Evolutionary conservation across 1,140 invertebrate genomes (phyloP).

Genomic region (Temnothorax longispinosus): DNA sequence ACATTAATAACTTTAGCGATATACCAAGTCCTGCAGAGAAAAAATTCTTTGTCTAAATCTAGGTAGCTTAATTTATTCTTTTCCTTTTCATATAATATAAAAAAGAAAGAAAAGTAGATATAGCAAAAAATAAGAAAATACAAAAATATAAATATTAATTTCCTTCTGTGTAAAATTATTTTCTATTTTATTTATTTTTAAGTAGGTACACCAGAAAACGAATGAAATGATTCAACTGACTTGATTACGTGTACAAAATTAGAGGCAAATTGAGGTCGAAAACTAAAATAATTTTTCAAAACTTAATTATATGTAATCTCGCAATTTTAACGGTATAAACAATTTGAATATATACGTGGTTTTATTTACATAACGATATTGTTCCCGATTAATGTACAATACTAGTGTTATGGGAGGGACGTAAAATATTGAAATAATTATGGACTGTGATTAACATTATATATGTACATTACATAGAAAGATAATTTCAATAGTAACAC

Average conservation of each 20-base stretch:
- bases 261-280: not conserved
- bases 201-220: not conserved
- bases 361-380: constrained; percentile 38
- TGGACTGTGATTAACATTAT: constrained; percentile 18
- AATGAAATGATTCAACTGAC: not conserved
- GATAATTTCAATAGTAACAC: constrained; percentile 24
- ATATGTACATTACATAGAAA: constrained; percentile 16
- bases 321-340: not conserved
- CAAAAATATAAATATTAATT: not conserved
- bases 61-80: not conserved
- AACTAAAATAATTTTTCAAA: not conserved
- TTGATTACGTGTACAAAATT: too few relatives aligned
- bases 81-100: not conserved
- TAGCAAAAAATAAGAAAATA: not conserved
- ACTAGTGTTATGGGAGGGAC: not conserved
- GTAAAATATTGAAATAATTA: constrained; percentile 25
- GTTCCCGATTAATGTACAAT: constrained; percentile 34
- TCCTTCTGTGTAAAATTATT: not conserved
- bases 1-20: too few relatives aligned
- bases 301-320: not conserved
- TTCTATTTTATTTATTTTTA: not conserved
- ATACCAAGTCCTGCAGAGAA: too few relatives aligned
- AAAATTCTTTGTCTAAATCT: not conserved
- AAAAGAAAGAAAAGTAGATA: not conserved
- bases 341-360: not conserved